Conservation (phyloP, 2,113 vertebrate genomes). For the Limanda limanda region DNA sequence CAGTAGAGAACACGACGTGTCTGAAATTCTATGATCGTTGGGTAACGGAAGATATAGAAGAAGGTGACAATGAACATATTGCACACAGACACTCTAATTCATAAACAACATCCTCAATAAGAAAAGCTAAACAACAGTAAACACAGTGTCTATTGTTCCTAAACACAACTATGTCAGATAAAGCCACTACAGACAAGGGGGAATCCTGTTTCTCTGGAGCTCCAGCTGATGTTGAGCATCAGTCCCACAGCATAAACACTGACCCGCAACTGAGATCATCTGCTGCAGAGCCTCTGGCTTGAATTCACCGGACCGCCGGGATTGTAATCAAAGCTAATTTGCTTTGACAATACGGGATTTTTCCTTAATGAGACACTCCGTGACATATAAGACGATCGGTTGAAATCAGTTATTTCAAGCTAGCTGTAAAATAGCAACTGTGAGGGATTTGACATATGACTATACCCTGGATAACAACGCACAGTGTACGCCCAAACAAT, state of each 20-base stretch:
- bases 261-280: not conserved
- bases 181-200: too few species aligned
- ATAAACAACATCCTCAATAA: too few species aligned
- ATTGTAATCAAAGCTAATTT: not conserved
- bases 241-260: not conserved
- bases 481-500: not conserved
- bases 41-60: not conserved
- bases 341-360: not conserved
- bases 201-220: too few species aligned
- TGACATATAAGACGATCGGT: not conserved
- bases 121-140: too few species aligned
- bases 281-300: too few species aligned
- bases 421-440: not conserved
- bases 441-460: not conserved
- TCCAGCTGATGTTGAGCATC: too few species aligned
- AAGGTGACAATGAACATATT: too few species aligned
- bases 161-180: too few species aligned
- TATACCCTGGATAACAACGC: not conserved
- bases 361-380: not conserved
- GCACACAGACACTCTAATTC: too few species aligned
- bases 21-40: not conserved
- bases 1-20: not conserved
- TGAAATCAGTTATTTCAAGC: not conserved
- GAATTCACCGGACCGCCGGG: not conserved
- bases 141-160: too few species aligned